Conservation (phyloP, 1,140 invertebrate species). For the Belonocnema kinseyi region DNA sequence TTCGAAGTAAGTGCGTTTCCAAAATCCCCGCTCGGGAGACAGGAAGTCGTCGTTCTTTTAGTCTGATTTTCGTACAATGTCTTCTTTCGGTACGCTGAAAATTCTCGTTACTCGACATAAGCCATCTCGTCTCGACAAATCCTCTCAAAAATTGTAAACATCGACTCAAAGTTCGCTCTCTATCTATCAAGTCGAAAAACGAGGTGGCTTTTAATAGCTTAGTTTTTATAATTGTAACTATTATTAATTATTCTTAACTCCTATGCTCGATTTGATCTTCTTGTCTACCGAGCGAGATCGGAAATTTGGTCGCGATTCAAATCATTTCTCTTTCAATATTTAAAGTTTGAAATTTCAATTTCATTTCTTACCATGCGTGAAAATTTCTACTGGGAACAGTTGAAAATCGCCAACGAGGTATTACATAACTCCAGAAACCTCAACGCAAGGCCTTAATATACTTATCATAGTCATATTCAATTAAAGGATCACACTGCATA, state of each 20-base stretch:
- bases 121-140: constrained; percentile 15
- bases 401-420: constrained; percentile 59
- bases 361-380: not conserved
- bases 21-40: constrained; percentile 7
- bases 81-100: constrained; percentile 7
- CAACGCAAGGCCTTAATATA: constrained; percentile 70
- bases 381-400: constrained; percentile 54
- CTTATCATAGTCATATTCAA: constrained; percentile 65
- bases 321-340: constrained; percentile 21
- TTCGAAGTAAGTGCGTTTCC: not conserved
- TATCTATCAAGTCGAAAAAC: constrained; percentile 12
- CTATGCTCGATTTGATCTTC: not conserved
- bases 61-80: constrained; percentile 12
- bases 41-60: not conserved
- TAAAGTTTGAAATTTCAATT: not conserved
- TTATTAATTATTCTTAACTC: constrained; percentile 23
- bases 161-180: constrained; percentile 24
- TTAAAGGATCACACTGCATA: constrained; percentile 50
- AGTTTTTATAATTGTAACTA: constrained; percentile 17
- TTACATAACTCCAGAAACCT: constrained; percentile 60
- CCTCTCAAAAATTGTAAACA: constrained; percentile 12
- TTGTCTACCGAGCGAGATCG: constrained; percentile 12
- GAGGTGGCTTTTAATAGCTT: constrained; percentile 19
- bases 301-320: constrained; percentile 10
- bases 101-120: constrained; percentile 22